Percentiles rank a stretch among this genome's conserved stretches.
These are phyloP conservation scores for Tetheella fluctuosa DNA, from an alignment of 2,888 invertebrate genomes.

Conservation along the genomic window DNA sequence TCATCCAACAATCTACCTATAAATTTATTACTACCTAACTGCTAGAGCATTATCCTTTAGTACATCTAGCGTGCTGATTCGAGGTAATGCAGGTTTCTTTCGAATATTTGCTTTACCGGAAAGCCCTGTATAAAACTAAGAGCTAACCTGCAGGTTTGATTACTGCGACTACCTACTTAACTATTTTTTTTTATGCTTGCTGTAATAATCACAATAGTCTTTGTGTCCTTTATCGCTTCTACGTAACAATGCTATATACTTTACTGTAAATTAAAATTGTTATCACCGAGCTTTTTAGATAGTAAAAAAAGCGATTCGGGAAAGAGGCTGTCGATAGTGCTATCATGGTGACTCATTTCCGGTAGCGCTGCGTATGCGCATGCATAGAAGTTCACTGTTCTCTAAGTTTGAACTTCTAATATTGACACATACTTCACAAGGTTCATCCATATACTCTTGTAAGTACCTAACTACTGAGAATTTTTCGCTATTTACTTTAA, in stretches of 20 bases:
- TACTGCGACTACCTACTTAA: too few relatives aligned
- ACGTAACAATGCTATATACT: background rate
- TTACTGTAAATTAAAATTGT: constrained; percentile 21
- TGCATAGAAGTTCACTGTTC: constrained; percentile 49
- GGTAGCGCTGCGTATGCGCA: constrained; percentile 30
- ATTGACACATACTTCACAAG: constrained; percentile 1
- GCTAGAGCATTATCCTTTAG: too few relatives aligned
- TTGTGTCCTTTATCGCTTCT: constrained; percentile 2
- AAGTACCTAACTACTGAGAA: background rate
- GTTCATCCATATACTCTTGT: background rate
- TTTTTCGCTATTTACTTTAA: background rate
- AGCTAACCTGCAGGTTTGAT: too few relatives aligned
- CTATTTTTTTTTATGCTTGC: too few relatives aligned
- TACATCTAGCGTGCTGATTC: too few relatives aligned
- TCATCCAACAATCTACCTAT: too few relatives aligned
- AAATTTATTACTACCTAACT: too few relatives aligned
- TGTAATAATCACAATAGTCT: background rate
- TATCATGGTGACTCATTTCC: constrained; percentile 67
- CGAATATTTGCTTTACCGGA: too few relatives aligned
- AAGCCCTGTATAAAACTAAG: too few relatives aligned
- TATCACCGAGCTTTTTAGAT: constrained; percentile 20
- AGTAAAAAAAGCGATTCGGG: constrained; percentile 50
- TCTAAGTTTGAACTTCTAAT: constrained; percentile 23
- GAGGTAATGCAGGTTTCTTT: too few relatives aligned
- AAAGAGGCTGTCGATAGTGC: constrained; percentile 51